These are phyloP conservation scores for Hypomecis punctinalis DNA, from an alignment of 2,888 invertebrate genomes.

Conservation along the genomic window DNA sequence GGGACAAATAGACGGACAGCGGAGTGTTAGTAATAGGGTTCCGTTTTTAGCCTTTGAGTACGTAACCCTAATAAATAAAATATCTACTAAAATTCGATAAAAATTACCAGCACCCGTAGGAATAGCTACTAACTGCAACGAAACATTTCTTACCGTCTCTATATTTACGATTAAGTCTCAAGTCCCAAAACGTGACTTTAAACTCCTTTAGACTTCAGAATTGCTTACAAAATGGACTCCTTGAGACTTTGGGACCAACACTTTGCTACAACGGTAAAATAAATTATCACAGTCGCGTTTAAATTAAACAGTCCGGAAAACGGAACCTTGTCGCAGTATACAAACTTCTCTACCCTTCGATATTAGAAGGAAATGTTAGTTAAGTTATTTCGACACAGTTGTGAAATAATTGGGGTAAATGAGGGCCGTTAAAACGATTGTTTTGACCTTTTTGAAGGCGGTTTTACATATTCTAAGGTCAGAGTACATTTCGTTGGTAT, in stretches of 20 bases:
- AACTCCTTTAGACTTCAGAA: not conserved
- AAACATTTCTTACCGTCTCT: not conserved
- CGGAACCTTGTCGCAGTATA: conserved; percentile 3
- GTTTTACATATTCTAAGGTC: conserved; percentile 14
- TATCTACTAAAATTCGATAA: too few relatives aligned
- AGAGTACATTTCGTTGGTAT: conserved; percentile 8
- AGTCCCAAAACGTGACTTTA: conserved; percentile 13
- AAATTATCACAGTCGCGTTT: conserved; percentile 6
- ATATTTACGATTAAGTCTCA: not conserved
- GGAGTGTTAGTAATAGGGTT: too few relatives aligned
- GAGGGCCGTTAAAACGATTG: conserved; percentile 18
- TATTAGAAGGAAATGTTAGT: conserved; percentile 5
- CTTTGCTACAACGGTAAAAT: conserved; percentile 7
- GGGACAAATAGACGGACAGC: too few relatives aligned
- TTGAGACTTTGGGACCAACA: conserved; percentile 11
- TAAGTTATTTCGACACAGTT: conserved; percentile 4
- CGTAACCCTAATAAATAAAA: too few relatives aligned
- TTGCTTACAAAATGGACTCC: conserved; percentile 4
- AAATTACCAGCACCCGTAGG: too few relatives aligned
- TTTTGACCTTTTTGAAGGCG: conserved; percentile 18
- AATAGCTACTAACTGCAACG: conserved; percentile 2
- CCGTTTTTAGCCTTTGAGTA: too few relatives aligned
- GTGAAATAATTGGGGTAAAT: not conserved
- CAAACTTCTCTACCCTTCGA: not conserved
- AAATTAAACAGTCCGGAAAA: not conserved